A percentile compares a stretch with the other conserved stretches of the same genome.
Evolutionary conservation across 2,113 vertebrate genomes (phyloP).

Genomic region (Synodontis membranacea): DNA sequence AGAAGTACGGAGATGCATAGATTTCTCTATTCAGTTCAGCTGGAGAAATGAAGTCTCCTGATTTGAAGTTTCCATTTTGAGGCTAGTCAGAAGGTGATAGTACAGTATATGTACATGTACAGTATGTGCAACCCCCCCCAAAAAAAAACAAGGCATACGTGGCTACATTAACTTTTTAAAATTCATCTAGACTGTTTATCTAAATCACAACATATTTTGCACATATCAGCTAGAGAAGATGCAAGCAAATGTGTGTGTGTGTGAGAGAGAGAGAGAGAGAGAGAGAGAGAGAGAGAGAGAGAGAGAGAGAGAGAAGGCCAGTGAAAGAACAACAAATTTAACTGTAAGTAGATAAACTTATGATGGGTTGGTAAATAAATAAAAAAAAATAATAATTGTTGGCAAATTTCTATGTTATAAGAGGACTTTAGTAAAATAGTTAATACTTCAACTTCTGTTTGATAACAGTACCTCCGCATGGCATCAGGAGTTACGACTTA

Average conservation of each 20-base stretch:
- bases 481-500: not conserved
- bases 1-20: too few relatives aligned
- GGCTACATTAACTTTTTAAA: not conserved
- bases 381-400: not conserved
- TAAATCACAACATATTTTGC: not conserved
- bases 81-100: not conserved
- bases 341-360: not conserved
- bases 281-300: too few relatives aligned
- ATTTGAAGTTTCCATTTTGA: not conserved
- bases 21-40: too few relatives aligned
- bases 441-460: not conserved
- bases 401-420: not conserved
- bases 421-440: not conserved
- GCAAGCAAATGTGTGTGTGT: not conserved
- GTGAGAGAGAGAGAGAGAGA: not conserved
- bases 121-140: too few relatives aligned
- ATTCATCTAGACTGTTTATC: not conserved
- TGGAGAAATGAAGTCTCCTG: too few relatives aligned
- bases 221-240: not conserved
- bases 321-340: not conserved
- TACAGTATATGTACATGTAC: not conserved
- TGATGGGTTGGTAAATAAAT: not conserved
- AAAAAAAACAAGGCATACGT: not conserved
- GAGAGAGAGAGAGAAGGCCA: not conserved
- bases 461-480: not conserved